Evolutionary conservation across 2,888 invertebrate species (phyloP), one percentile per base, ranked within the genome.

Genomic region (Sarcophaga rosellei): DNA sequence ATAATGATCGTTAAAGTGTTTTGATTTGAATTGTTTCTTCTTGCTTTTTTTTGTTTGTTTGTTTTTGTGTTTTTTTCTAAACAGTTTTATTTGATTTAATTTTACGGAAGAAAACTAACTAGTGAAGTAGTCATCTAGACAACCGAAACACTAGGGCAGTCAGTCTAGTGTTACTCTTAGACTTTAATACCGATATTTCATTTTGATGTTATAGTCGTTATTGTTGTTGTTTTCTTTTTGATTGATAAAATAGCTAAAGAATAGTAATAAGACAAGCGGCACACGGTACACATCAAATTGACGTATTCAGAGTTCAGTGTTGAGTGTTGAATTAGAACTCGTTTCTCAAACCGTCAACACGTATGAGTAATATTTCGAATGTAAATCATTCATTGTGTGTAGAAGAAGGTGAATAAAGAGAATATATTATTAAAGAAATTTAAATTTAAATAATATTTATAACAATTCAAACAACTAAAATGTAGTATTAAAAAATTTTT

Each of bases 1-100:
- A 62, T 63, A 21, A 59, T 80, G 62, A 75, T 66, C 70, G 63
- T n/a, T n/a, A 69, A 82, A 62, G 69, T 68, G 62, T 84, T 86
- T 86, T 74, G 86, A 84, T 86, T 86, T 83, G 83, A 77, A 82
- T 86, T 86, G 35, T 35, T 35, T 35, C 35, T 35, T 35, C 10
- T 35, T 35, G 35, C 10, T 10, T 35, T 35, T 35, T 25, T 25
- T 35, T 35, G 35, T 35, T 35, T 35, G 35, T 35, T 35, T 35
- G 5, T 35, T 8, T 35, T 0, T 53, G 61, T 80, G 57, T 70
- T 57, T 61, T 53, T 20, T 53, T 59, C 4, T 15, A 17, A 53
- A 53, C 53, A 15, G 12, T 53, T 45, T 72, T 44, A 15, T 73
- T 61, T 17, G 53, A 20, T n/a, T 15, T 15, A 81, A 69, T 82